Conservation (phyloP, 2,113 vertebrate genomes). For the Corythornis madagascariensis region DNA sequence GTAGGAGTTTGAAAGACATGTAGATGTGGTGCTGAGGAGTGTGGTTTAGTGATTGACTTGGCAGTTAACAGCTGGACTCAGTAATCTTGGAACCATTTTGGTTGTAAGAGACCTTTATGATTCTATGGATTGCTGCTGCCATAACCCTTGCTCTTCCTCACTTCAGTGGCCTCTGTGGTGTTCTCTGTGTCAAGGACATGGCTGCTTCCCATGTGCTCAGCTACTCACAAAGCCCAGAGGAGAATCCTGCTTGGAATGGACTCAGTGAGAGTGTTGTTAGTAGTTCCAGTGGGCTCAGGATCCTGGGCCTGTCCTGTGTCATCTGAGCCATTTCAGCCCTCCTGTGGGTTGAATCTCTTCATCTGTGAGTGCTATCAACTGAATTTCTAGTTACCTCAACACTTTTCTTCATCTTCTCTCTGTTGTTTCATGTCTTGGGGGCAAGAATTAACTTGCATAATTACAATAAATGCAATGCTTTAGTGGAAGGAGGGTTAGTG, state of each 20-base stretch:
- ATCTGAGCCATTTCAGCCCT: background rate
- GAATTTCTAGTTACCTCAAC: background rate
- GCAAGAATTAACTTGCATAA: background rate
- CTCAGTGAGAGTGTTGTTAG: background rate
- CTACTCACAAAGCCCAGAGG: background rate
- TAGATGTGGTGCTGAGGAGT: background rate
- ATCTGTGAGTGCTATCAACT: accelerated
- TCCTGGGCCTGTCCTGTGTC: background rate
- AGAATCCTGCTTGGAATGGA: background rate
- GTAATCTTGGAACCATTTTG: background rate
- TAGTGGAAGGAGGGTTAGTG: background rate
- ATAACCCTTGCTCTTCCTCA: constrained; percentile 20
- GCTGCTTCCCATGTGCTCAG: background rate
- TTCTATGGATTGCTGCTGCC: background rate
- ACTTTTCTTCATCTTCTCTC: background rate
- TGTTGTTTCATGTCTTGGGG: background rate
- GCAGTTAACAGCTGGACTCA: background rate
- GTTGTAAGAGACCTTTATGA: too few relatives aligned
- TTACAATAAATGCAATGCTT: background rate
- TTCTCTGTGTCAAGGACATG: background rate
- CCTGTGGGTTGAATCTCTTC: background rate
- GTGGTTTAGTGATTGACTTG: background rate
- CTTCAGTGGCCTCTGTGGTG: background rate
- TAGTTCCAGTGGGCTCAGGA: background rate
- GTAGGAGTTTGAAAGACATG: background rate